Evolutionary conservation across 1,140 invertebrate genomes (phyloP).

Genomic region (Arion vulgaris): DNA sequence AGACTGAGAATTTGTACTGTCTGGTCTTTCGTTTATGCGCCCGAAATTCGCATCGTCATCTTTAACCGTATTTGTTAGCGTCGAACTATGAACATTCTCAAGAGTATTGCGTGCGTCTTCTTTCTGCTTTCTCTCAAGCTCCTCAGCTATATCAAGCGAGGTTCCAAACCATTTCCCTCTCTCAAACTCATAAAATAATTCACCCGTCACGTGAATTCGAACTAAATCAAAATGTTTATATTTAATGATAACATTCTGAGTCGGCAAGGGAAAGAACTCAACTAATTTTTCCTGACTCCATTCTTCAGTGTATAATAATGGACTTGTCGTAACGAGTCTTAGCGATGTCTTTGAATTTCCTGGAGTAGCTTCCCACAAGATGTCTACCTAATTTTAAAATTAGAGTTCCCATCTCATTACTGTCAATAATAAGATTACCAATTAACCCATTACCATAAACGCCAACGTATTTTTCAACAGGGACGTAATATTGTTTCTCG

Average conservation of each 20-base stretch:
- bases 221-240: neutral
- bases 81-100: neutral
- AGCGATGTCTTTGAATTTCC: neutral
- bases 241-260: neutral
- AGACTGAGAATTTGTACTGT: neutral
- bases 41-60: neutral
- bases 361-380: conserved; percentile 8
- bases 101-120: neutral
- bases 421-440: conserved; percentile 1
- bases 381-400: conserved; percentile 11
- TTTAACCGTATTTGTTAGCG: neutral
- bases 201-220: neutral
- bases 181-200: conserved; percentile 20
- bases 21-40: neutral
- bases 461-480: conserved; percentile 7
- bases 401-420: neutral
- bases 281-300: conserved; percentile 6
- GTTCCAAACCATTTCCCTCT: conserved; percentile 5
- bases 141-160: neutral
- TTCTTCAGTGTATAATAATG: conserved; percentile 7
- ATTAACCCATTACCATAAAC: conserved; percentile 15
- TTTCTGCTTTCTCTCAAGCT: neutral
- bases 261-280: neutral
- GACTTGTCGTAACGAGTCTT: neutral
- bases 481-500: neutral